Conservation (phyloP, 2,113 vertebrate genomes). For the Tragelaphus buxtoni region DNA sequence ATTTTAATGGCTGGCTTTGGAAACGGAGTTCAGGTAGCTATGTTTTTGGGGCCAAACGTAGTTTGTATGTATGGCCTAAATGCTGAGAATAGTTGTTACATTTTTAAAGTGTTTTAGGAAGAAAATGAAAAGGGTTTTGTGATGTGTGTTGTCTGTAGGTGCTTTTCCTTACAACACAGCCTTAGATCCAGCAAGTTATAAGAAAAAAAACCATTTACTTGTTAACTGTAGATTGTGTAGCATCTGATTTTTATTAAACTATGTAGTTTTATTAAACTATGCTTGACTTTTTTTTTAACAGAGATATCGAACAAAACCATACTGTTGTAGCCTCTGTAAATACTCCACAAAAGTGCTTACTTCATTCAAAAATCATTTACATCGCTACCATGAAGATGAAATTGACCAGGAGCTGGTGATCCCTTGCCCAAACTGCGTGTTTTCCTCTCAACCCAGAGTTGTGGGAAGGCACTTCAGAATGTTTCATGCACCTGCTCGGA, state of each 20-base stretch:
- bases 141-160: neutral
- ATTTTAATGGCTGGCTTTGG: neutral
- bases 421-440: conserved; percentile 86
- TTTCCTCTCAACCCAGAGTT: conserved; percentile 82
- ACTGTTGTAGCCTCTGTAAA: conserved; percentile 89
- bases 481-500: conserved; percentile 83
- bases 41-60: neutral
- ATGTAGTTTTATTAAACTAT: neutral
- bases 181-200: neutral
- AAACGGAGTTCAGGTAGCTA: neutral
- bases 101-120: neutral
- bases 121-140: neutral
- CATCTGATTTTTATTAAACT: neutral
- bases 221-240: neutral
- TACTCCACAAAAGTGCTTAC: conserved; percentile 86
- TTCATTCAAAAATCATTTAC: conserved; percentile 86
- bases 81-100: neutral
- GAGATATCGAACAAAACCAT: conserved; percentile 87
- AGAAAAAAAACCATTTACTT: accelerated
- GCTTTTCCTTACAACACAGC: neutral
- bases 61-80: neutral
- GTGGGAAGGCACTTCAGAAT: conserved; percentile 85
- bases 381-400: conserved; percentile 87
- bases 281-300: conserved; percentile 72
- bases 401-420: conserved; percentile 85